Conservation (phyloP, 2,888 invertebrate genomes). For the Sinotaia quadrata region DNA sequence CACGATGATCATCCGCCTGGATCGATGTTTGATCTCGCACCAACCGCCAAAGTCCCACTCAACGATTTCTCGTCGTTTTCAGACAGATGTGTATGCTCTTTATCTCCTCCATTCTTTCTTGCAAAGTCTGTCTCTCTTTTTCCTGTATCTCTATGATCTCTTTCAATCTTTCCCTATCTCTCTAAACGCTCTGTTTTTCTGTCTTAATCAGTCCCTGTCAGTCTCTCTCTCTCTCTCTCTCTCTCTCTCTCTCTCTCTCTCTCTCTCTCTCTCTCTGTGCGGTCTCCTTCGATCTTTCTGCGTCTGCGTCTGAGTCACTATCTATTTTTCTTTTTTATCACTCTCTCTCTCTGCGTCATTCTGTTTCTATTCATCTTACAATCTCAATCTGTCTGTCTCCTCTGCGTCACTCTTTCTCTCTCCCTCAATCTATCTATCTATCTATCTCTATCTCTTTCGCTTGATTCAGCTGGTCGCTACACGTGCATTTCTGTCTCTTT, state of each 20-base stretch:
- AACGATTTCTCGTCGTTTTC: too few species aligned
- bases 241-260: slow-evolving; percentile 5
- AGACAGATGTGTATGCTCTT: neutral
- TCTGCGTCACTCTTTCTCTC: too few species aligned
- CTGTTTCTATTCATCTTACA: too few species aligned
- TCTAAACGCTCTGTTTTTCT: neutral
- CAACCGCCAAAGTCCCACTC: too few species aligned
- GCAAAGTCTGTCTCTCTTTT: neutral
- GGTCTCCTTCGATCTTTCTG: neutral
- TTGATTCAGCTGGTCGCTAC: too few species aligned
- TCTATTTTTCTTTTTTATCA: neutral
- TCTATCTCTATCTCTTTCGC: too few species aligned
- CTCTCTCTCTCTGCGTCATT: neutral
- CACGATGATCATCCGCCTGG: too few species aligned
- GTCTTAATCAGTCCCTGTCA: neutral
- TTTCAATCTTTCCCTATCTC: neutral
- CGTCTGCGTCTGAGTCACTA: neutral
- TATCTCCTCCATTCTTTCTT: neutral
- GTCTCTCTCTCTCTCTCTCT: slow-evolving; percentile 3
- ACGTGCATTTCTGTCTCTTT: too few species aligned
- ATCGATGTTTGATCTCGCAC: too few species aligned
- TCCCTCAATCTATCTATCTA: too few species aligned
- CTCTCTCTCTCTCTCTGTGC: neutral
- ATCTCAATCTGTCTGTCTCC: too few species aligned
- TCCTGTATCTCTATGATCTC: too few species aligned